Conservation (phyloP, 2,888 invertebrate species). For the Alviniconcha strummeri region DNA sequence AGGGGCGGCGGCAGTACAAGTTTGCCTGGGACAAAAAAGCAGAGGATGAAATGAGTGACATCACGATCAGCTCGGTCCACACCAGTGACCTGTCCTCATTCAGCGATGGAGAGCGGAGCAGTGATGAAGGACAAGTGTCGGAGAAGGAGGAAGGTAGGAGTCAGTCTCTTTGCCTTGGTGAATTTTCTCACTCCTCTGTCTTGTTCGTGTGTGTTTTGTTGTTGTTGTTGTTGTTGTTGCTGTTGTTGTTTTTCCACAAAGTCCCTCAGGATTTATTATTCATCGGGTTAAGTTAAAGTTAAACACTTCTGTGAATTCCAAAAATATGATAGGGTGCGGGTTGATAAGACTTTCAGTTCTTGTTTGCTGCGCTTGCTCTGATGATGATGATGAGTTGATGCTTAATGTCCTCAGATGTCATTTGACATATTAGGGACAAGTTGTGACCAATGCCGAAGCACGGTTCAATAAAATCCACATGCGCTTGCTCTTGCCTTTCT, state of each 20-base stretch:
- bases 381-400: no score
- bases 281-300: no score
- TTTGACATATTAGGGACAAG: no score
- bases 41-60: slow-evolving; percentile 58
- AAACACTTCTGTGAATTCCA: no score
- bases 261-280: no score
- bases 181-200: neutral
- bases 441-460: no score
- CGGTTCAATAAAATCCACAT: neutral
- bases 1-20: slow-evolving; percentile 40
- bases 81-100: slow-evolving; percentile 74
- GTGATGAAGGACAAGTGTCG: slow-evolving; percentile 3
- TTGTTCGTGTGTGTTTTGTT: neutral
- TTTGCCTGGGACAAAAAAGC: slow-evolving; percentile 67
- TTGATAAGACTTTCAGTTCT: no score
- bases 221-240: neutral
- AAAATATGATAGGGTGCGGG: no score
- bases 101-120: slow-evolving; percentile 57
- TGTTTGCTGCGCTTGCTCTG: no score
- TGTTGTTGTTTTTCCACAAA: no score
- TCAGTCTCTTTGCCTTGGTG: no score
- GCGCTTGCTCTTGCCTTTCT: neutral
- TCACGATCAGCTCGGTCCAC: slow-evolving; percentile 73
- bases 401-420: neutral
- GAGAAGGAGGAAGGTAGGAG: slow-evolving; percentile 26